Percentiles rank a stretch among this genome's conserved stretches.
These are phyloP conservation scores for Pantherophis vulpinus DNA, from an alignment of 2,797 vertebrate species.

Conservation along the genomic window DNA sequence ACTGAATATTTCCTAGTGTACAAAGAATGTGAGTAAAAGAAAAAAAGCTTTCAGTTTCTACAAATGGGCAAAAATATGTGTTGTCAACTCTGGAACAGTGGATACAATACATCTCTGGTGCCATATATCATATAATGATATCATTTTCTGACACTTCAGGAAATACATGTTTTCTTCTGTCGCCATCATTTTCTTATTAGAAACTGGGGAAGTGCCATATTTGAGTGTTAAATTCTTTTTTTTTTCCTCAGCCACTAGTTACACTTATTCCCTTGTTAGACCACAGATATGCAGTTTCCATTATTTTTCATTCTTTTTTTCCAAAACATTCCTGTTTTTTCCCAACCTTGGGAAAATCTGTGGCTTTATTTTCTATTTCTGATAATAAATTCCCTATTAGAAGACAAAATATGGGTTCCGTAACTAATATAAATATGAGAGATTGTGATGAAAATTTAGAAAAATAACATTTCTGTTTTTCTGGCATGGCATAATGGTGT, in stretches of 20 bases:
- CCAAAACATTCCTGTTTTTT: constrained; percentile 33
- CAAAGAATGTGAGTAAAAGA: not conserved
- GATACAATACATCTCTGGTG: not conserved
- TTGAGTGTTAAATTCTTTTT: not conserved
- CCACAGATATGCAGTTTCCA: not conserved
- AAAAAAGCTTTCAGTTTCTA: constrained; percentile 13
- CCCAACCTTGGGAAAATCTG: constrained; percentile 14
- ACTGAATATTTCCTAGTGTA: constrained; percentile 1
- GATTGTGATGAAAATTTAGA: constrained; percentile 7
- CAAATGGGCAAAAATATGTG: constrained; percentile 15
- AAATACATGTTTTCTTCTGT: constrained; percentile 17
- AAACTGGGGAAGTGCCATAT: not conserved
- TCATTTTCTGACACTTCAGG: not conserved
- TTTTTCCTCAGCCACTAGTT: not conserved
- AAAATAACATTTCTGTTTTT: not conserved
- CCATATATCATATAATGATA: constrained; percentile 2
- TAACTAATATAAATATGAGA: constrained; percentile 18
- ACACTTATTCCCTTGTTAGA: not conserved
- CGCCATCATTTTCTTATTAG: constrained; percentile 15
- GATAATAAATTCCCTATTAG: constrained; percentile 15
- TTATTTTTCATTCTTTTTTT: constrained; percentile 9
- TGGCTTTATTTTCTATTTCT: not conserved
- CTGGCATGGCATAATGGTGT: not conserved
- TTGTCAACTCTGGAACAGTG: not conserved
- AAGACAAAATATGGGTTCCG: not conserved